Base-by-base conservation (phyloP, 2,888 invertebrate genomes). In the Plagodis dolabraria region DNA sequence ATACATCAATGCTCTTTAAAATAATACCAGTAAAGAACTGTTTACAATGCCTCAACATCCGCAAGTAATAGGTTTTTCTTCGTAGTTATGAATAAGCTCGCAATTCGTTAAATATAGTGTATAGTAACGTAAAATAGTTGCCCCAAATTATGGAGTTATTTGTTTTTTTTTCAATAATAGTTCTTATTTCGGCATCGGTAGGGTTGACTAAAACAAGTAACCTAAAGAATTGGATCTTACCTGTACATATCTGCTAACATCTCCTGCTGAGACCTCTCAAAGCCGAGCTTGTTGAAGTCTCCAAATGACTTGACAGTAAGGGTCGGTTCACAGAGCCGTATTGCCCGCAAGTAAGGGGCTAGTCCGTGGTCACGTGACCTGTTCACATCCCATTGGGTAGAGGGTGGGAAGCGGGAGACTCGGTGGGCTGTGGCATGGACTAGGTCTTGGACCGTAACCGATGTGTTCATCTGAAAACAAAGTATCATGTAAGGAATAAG, bases 291-390 rank as follows among this genome's bases (percentile, higher is more conserved):
- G 40, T 87, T 83, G 53, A 96, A 90, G 75, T 95, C 94, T 0
- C 94, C 94, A 63, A 95, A 95, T 7, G 86, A 85, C 69, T 94
- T 93, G 35, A 90, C 83, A 9, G 75, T 78, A 0, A 89, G 79
- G 76, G 95, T 92, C 0, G 92, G 90, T 38, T 94, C 93, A 73
- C 97, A 98, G 57, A 95, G 88, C 48, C 95, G 93, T 43, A 97
- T 75, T 54, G 95, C 96, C 12, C 95, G 89, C 0, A 95, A 82
- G 77, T 98, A 98, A 0, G 96, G 93, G 0, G 97, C 94, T 5
- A 97, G 90, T 0, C 97, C 98, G 71, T 98, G 97, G 82, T 98
- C 98, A 34, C 98, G 93, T 0, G 95, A 83, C 33, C 93, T 89
- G 69, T 90, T 86, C 70, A 94, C 86, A 59, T 93, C 93, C 79